phyloP scores from a whole-genome alignment of 2,888 invertebrate genomes.

The Tipula helvola region DNA sequence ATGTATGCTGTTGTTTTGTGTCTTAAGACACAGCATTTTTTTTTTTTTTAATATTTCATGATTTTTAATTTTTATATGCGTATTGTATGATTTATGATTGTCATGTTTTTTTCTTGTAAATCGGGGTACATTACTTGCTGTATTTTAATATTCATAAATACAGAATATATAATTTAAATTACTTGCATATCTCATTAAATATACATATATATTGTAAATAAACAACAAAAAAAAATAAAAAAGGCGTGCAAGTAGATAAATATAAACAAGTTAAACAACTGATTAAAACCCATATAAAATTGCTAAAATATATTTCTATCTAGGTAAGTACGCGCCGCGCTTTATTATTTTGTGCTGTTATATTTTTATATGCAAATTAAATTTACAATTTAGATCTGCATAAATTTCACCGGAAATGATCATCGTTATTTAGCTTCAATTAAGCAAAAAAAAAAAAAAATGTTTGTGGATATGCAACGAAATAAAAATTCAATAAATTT shows the following conservation, averaged over 20 bases:
- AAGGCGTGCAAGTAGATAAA: background rate
- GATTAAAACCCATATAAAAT: background rate
- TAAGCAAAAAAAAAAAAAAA: background rate
- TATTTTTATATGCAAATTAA: background rate
- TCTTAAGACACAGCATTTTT: background rate
- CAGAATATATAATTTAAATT: background rate
- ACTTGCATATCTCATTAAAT: background rate
- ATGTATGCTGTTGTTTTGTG: background rate
- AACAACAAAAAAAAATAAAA: background rate
- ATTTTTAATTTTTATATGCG: background rate
- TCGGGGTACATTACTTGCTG: background rate
- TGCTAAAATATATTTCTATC: background rate
- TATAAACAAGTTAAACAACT: background rate
- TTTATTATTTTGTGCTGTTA: background rate
- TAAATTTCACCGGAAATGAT: background rate
- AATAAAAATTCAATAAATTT: background rate
- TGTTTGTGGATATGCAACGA: background rate
- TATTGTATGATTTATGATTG: background rate
- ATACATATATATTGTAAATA: background rate
- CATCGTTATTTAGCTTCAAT: background rate
- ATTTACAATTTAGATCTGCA: background rate
- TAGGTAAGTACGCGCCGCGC: background rate
- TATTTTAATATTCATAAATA: background rate
- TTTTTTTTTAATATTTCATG: background rate
- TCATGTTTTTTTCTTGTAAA: background rate